phyloP scores from a whole-genome alignment of 2,888 invertebrate genomes.

The Melangyna quadrimaculata region DNA sequence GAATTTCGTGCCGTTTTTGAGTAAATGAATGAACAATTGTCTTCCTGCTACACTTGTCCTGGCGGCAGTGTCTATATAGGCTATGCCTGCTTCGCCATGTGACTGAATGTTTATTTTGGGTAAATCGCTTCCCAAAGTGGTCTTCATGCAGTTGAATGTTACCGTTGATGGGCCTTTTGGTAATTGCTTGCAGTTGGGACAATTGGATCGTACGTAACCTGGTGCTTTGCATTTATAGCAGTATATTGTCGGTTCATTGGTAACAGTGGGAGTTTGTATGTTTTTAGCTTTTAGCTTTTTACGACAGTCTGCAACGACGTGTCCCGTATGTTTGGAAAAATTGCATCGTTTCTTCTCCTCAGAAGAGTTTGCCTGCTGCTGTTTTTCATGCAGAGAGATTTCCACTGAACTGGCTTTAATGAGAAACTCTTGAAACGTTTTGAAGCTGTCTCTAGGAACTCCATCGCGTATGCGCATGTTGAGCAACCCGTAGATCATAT shows the following conservation, averaged over 20 bases:
- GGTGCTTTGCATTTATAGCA: slow-evolving; percentile 43
- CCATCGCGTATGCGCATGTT: too few species aligned
- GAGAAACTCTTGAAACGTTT: not conserved
- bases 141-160: slow-evolving; percentile 24
- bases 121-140: not conserved
- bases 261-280: not conserved
- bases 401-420: slow-evolving; percentile 17
- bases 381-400: not conserved
- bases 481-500: not conserved
- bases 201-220: slow-evolving; percentile 16
- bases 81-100: slow-evolving; percentile 3
- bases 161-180: slow-evolving; percentile 25
- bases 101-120: slow-evolving; percentile 23
- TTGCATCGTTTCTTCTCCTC: slow-evolving; percentile 21
- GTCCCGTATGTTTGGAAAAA: not conserved
- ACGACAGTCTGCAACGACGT: not conserved
- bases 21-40: slow-evolving; percentile 11
- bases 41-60: slow-evolving; percentile 35
- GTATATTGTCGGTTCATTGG: not conserved
- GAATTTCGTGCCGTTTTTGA: slow-evolving; percentile 40
- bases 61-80: slow-evolving; percentile 37
- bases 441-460: too few species aligned
- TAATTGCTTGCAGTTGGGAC: slow-evolving; percentile 14
- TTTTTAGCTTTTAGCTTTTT: slow-evolving; percentile 6
- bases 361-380: not conserved